These are phyloP conservation scores for Linhomoeus sp. DNA, from an alignment of 2,888 invertebrate species.

Conservation along the genomic window DNA sequence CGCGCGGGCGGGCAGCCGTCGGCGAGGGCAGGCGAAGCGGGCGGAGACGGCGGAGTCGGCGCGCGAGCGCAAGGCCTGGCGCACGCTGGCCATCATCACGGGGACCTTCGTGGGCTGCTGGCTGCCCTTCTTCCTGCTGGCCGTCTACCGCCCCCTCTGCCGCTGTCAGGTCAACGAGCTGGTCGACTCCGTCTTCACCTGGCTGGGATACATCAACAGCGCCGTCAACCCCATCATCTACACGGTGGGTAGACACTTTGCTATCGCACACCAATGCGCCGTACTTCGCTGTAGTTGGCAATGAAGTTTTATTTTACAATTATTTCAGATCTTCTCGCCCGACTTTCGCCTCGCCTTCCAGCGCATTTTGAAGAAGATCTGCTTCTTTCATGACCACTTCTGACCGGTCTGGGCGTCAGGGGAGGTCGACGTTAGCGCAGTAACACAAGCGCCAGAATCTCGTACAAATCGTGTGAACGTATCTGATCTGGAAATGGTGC, in stretches of 20 bases:
- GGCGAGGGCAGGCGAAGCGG: constrained; percentile 7
- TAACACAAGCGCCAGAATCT: no score
- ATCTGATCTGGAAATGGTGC: no score
- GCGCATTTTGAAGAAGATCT: constrained; percentile 20
- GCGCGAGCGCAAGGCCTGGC: constrained; percentile 75
- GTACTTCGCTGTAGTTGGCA: background rate
- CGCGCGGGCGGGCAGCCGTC: background rate
- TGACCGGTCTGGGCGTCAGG: no score
- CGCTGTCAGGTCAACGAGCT: background rate
- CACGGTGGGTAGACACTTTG: background rate
- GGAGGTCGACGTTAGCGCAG: no score
- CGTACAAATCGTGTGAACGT: no score
- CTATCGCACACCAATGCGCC: background rate
- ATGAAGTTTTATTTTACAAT: background rate
- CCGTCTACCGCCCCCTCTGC: constrained; percentile 50
- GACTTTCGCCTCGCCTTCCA: constrained; percentile 26
- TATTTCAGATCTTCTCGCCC: constrained; percentile 22
- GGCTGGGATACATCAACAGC: constrained; percentile 27
- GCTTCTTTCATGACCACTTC: constrained; percentile 8
- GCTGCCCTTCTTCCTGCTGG: constrained; percentile 80
- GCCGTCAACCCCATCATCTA: constrained; percentile 28
- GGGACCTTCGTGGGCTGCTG: constrained; percentile 77
- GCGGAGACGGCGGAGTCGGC: constrained; percentile 36
- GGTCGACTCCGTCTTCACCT: background rate
- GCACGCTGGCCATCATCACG: constrained; percentile 88